Evolutionary conservation across 2,888 invertebrate genomes (phyloP).

Genomic region (Andrena dorsata): DNA sequence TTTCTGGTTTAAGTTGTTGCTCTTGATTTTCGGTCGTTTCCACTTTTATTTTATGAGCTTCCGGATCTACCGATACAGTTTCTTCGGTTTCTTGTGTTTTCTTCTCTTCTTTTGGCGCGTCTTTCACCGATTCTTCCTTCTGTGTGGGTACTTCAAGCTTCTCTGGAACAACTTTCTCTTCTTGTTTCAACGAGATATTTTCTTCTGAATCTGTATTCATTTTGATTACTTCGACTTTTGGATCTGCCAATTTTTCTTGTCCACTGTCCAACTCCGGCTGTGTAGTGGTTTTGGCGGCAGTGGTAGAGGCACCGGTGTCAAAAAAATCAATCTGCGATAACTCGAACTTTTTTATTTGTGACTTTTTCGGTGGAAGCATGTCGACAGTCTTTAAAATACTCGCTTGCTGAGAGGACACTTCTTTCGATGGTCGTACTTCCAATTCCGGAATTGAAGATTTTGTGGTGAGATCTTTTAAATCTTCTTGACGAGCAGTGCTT

Average conservation of each 20-base stretch:
- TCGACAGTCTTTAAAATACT: constrained; percentile 58
- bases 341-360: constrained; percentile 83
- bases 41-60: constrained; percentile 20
- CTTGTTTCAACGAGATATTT: constrained; percentile 5
- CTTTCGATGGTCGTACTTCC: constrained; percentile 38
- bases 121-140: constrained; percentile 19
- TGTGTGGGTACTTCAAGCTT: constrained; percentile 17
- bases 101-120: constrained; percentile 19
- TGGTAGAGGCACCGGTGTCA: constrained; percentile 55
- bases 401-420: constrained; percentile 19
- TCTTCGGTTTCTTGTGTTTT: constrained; percentile 17
- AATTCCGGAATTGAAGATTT: constrained; percentile 17
- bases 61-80: constrained; percentile 5
- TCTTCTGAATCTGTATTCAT: constrained; percentile 14
- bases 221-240: constrained; percentile 2
- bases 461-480: constrained; percentile 26
- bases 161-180: constrained; percentile 22
- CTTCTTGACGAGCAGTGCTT: constrained; percentile 12
- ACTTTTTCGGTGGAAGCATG: constrained; percentile 81
- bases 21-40: constrained; percentile 32
- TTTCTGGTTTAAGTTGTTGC: constrained; percentile 23
- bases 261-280: constrained; percentile 31
- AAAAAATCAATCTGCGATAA: constrained; percentile 79
- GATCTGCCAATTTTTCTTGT: constrained; percentile 26
- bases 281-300: constrained; percentile 30